Evolutionary conservation across 2,888 invertebrate genomes (phyloP), one percentile per base, ranked within the genome.

Genomic region (Salticus scenicus): DNA sequence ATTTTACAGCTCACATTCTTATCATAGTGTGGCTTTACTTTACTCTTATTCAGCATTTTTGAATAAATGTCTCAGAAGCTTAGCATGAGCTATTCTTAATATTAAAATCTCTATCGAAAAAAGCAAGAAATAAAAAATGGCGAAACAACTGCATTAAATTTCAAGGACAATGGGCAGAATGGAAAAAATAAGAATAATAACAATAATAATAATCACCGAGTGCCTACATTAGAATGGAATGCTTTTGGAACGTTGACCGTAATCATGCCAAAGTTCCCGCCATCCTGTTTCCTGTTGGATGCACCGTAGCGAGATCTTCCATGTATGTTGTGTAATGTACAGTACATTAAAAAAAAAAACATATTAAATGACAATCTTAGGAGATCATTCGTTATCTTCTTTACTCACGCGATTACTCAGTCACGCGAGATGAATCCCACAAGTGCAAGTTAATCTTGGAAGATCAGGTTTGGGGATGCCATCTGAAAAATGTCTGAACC

Each of bases 241-340:
- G 82, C 57, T 41, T 41, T 24, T 12, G 5, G 75, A 63, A 30
- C 69, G 57, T 76, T 79, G 75, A 70, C 70, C 82, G 75, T n/a
- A n/a, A n/a, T n/a, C 28, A 17, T 74, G 74, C 63, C 28, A 81
- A 74, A 24, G 33, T 81, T 67, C 74, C 70, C 75, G 70, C 82
- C 82, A 81, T 41, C 75, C 64, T 64, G 47, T 63, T 67, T 82
- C 75, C 82, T 82, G 82, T 70, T 71, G 31, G 75, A 76, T 12
- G 69, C 69, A 75, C 24, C 73, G 66, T 80, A 37, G 71, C 71
- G 71, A 71, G 24, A 27, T 28, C 41, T 33, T 71, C 66, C 64
- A 71, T 63, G 78, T 63, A n/a, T n/a, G n/a, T n/a, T n/a, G n/a
- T n/a, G n/a, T n/a, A n/a, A n/a, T n/a, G n/a, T n/a, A n/a, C n/a